Evolutionary conservation across 2,113 vertebrate genomes (phyloP).

Genomic region (Pomatorhinus ruficollis): DNA sequence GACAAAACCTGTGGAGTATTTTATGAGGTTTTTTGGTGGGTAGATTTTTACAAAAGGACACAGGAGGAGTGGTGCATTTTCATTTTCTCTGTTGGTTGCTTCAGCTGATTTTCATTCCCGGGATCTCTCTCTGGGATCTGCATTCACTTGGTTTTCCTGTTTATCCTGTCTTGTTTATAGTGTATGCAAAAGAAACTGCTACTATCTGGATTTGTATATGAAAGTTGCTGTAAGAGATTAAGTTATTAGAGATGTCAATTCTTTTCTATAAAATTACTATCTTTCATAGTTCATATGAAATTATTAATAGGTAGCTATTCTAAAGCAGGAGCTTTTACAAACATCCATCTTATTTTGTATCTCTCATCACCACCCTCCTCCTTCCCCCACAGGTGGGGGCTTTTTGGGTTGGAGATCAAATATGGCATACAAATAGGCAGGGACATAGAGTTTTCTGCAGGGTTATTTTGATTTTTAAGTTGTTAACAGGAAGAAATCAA

Average conservation of each 20-base stretch:
- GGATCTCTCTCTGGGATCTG: not conserved
- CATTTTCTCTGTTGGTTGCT: not conserved
- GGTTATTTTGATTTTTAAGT: not conserved
- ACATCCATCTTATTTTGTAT: not conserved
- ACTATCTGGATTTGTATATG: not conserved
- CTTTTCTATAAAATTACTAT: not conserved
- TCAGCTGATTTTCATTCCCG: not conserved
- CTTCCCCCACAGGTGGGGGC: accelerated
- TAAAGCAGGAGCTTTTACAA: not conserved
- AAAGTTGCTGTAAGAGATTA: not conserved
- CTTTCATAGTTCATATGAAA: not conserved
- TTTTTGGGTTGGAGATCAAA: not conserved
- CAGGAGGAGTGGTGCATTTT: not conserved
- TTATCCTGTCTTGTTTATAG: not conserved
- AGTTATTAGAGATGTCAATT: not conserved
- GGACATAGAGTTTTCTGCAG: not conserved
- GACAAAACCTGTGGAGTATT: not conserved
- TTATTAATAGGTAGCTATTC: not conserved
- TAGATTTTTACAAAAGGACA: not conserved
- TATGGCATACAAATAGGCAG: not conserved
- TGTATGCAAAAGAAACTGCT: not conserved
- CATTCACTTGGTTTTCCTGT: not conserved
- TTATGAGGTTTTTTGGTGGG: not conserved
- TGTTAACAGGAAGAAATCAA: not conserved
- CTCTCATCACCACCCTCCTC: not conserved